Base-by-base conservation (phyloP, 2,888 invertebrate species). In the Athalia cordata region DNA sequence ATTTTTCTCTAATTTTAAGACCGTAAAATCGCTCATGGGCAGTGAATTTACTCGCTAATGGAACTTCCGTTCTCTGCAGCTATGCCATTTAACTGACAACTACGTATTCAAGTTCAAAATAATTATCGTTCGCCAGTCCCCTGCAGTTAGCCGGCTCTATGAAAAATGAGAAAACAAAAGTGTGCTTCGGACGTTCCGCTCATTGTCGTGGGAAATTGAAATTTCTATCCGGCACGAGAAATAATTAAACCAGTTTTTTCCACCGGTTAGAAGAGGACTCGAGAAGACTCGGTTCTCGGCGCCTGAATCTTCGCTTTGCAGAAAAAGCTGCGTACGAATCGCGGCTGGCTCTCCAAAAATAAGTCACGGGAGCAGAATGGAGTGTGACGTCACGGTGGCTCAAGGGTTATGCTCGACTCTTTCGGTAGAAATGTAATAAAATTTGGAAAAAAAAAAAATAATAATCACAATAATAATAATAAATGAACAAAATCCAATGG, bases 331-430 rank as follows among this genome's bases (percentile, higher is more conserved):
- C 72, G 72, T 72, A 52, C 11, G 13, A 7, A 57, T 52, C 65
- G 65, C 49, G 59, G 72, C 43, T 47, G 72, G 72, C 72, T 52
- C 72, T 72, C 72, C 57, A 72, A 72, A 72, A 72, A 59, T 72
- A 72, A 59, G 72, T 72, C 72, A 72, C 45, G 13, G 59, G 47
- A 72, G 72, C 72, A 72, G 57, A 72, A 72, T 72, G 72, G 57
- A 72, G 72, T 72, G 59, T 45, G 57, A 7, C 57, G 72, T 47
- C 57, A 72, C n/a, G 72, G 29, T 29, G 29, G 59, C 59, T 72
- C 47, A 59, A 72, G 72, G 72, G 72, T 72, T 72, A 7, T 29
- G 47, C 45, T 47, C 45, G 43, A 47, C 8, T 29, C 57, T 72
- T 72, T 47, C n/a, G 72, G 72, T 72, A 59, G 45, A 72, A 55